Base-by-base conservation (phyloP, 2,113 vertebrate species). In the Collichthys lucidus region DNA sequence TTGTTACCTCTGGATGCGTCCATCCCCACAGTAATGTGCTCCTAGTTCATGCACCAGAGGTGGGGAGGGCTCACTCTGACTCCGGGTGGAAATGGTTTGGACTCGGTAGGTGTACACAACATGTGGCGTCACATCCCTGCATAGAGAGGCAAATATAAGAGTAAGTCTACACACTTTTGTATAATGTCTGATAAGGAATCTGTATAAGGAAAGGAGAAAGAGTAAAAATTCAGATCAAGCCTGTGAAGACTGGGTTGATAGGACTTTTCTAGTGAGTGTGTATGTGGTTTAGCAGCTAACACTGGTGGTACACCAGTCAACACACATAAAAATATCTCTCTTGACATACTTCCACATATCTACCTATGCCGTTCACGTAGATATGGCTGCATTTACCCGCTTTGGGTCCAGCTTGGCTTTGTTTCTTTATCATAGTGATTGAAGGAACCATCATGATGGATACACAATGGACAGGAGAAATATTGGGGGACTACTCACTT, bases 1-100 rank as follows among this genome's bases (percentile, higher is more conserved):
- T 10, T 64, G 24, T 76, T 96, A 98, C 98, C 90, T 97, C 93
- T 99, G 97, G 83, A 99, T 97, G 62, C 93, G 88, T 72, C 98
- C 98, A 0, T 99, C 98, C 4, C 98, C 97, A 19, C 98, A 99
- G 93, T 98, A 99, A 8, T 96, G 95, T 0, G 94, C 95, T 63
- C 97, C 97, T 8, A 98, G 94, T 68, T 94, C 26, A 11, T 99
- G 98, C 3, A 92, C 24, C 17, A 97, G 92, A 0, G 88, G 84
- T 0, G 98, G 97, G 0, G 98, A 99, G 0, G 95, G 95, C 67
- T 97, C 97, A 0, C 98, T 98, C 68, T 98, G 96, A 52, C 96
- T 95, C 3, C 0, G 74, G 79, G 94, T 94, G 0, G 97, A 97
- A 81, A 98, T 86, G 8, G 96, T 86, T 52, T 97, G 85, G 65